phyloP scores from a whole-genome alignment of 2,888 invertebrate genomes.

The Penaeus monodon region DNA sequence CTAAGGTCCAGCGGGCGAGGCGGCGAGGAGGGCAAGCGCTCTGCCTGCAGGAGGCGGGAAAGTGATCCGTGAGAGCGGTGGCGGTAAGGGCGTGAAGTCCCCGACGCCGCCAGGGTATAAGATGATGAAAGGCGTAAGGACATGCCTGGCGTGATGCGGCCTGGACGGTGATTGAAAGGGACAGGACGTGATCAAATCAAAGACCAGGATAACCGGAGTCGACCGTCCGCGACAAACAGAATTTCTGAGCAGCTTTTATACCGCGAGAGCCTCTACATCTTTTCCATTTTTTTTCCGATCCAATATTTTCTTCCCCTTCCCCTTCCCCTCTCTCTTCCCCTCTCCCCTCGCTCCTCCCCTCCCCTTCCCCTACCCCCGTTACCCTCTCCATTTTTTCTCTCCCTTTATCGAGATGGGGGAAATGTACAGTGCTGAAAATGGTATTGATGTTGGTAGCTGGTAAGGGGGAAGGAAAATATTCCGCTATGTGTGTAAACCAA shows the following conservation, averaged over 20 bases:
- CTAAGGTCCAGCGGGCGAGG: background rate
- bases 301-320: background rate
- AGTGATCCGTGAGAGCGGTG: slow-evolving; percentile 9
- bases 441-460: too few relatives aligned
- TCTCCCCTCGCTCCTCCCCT: too few relatives aligned
- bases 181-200: slow-evolving; percentile 51
- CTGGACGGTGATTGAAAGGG: slow-evolving; percentile 46
- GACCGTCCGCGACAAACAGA: slow-evolving; percentile 52
- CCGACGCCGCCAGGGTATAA: slow-evolving; percentile 20
- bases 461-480: too few relatives aligned
- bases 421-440: too few relatives aligned
- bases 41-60: slow-evolving; percentile 1
- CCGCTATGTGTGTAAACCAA: too few relatives aligned
- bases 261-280: background rate
- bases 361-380: too few relatives aligned
- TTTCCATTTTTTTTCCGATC: background rate
- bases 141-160: slow-evolving; percentile 51
- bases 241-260: slow-evolving; percentile 48
- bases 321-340: background rate
- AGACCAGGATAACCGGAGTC: slow-evolving; percentile 46
- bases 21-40: background rate
- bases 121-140: slow-evolving; percentile 50
- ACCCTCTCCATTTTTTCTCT: too few relatives aligned
- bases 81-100: slow-evolving; percentile 24
- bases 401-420: too few relatives aligned